Evolutionary conservation across 2,888 invertebrate genomes (phyloP).

Genomic region (Muscina levida): DNA sequence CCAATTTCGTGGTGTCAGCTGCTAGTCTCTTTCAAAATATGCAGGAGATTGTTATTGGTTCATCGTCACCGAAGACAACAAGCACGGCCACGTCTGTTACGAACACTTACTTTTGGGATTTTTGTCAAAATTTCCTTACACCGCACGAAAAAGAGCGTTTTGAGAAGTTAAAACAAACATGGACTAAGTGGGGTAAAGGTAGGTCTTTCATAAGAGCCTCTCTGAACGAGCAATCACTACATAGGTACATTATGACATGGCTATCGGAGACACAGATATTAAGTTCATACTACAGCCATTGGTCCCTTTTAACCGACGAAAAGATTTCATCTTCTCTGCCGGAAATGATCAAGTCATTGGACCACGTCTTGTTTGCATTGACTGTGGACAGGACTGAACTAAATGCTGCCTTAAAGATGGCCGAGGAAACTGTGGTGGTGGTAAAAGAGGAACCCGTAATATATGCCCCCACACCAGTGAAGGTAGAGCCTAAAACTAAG

Average conservation of each 20-base stretch:
- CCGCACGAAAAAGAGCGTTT: constrained; percentile 94
- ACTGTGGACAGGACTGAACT: constrained; percentile 92
- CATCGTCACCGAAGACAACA: constrained; percentile 20
- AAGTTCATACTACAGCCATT: constrained; percentile 89
- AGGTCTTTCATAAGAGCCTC: constrained; percentile 94
- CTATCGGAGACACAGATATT: constrained; percentile 84
- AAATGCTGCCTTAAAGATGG: constrained; percentile 80
- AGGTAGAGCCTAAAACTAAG: constrained; percentile 67
- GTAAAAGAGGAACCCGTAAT: constrained; percentile 85
- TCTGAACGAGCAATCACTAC: constrained; percentile 94
- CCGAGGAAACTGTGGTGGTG: constrained; percentile 52
- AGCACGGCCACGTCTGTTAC: constrained; percentile 12
- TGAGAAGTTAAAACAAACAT: constrained; percentile 84
- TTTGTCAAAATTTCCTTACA: constrained; percentile 88
- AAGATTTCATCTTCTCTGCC: constrained; percentile 90
- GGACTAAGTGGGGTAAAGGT: constrained; percentile 82
- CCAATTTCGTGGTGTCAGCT: constrained; percentile 68
- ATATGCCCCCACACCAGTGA: constrained; percentile 84
- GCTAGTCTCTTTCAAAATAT: constrained; percentile 83
- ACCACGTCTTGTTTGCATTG: constrained; percentile 94
- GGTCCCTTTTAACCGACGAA: constrained; percentile 90
- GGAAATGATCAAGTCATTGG: constrained; percentile 92
- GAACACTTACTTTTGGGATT: constrained; percentile 83
- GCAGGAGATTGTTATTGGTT: constrained; percentile 85
- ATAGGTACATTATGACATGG: constrained; percentile 89